These are phyloP conservation scores for Aspiorhynchus laticeps DNA, from an alignment of 2,113 vertebrate species.

Conservation along the genomic window DNA sequence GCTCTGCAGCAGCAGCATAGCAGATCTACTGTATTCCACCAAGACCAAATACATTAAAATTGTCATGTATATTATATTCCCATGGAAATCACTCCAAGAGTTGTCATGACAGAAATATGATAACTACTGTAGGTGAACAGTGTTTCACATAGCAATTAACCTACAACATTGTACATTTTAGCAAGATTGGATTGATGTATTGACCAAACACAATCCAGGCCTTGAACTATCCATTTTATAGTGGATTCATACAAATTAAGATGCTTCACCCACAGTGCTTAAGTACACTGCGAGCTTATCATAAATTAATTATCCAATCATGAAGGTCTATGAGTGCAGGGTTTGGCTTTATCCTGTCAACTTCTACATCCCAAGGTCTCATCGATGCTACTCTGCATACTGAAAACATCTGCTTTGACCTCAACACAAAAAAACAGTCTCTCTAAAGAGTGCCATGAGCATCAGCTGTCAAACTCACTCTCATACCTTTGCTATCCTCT, in stretches of 20 bases:
- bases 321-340: slow-evolving; percentile 18
- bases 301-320: slow-evolving; percentile 49
- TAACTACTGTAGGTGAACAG: too few relatives aligned
- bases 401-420: slow-evolving; percentile 26
- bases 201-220: background rate
- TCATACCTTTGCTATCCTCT: background rate
- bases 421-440: background rate
- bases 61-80: too few relatives aligned
- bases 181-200: background rate
- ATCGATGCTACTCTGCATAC: background rate
- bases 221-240: background rate
- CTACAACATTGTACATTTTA: background rate
- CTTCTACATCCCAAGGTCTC: background rate
- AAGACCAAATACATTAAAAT: too few relatives aligned
- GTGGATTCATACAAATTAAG: slow-evolving; percentile 11
- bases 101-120: too few relatives aligned
- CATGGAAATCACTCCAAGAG: too few relatives aligned
- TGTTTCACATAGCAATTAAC: background rate
- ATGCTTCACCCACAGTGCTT: slow-evolving; percentile 1
- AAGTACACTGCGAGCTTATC: slow-evolving; percentile 34
- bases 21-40: too few relatives aligned
- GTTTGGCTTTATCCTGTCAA: slow-evolving; percentile 21
- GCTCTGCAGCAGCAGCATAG: too few relatives aligned
- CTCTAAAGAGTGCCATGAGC: slow-evolving; percentile 36
- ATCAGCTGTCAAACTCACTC: slow-evolving; percentile 38